phyloP scores from a whole-genome alignment of 1,140 invertebrate genomes.

The Aculops lycopersici region DNA sequence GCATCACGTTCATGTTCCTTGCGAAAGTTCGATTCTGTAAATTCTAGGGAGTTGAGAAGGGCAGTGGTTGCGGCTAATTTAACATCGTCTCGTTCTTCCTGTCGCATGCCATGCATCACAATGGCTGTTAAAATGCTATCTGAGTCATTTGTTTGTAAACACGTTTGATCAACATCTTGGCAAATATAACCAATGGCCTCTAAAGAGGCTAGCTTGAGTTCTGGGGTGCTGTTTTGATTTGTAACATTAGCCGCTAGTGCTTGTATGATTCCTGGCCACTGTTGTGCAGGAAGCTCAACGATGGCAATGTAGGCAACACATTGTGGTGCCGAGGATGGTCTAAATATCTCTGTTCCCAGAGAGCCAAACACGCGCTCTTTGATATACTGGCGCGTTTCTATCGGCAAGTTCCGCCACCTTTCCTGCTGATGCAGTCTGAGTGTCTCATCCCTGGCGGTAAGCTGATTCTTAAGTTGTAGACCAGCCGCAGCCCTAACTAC shows the following conservation, averaged over 20 bases:
- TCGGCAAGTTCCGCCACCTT: slow-evolving; percentile 57
- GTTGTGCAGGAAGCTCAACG: slow-evolving; percentile 46
- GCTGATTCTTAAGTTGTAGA: slow-evolving; percentile 85
- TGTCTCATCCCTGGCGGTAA: slow-evolving; percentile 70
- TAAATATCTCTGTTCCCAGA: slow-evolving; percentile 67
- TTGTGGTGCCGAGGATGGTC: slow-evolving; percentile 84
- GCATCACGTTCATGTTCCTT: slow-evolving; percentile 86
- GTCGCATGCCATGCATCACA: slow-evolving; percentile 84
- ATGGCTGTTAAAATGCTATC: slow-evolving; percentile 94
- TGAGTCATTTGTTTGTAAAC: slow-evolving; percentile 55
- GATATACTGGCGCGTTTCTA: slow-evolving; percentile 48
- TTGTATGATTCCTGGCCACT: slow-evolving; percentile 45
- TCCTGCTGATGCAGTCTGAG: slow-evolving; percentile 52
- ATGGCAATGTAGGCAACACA: slow-evolving; percentile 94
- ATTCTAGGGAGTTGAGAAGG: slow-evolving; percentile 87
- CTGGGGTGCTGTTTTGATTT: slow-evolving; percentile 42
- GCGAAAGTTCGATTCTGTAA: slow-evolving; percentile 92
- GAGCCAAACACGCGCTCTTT: slow-evolving; percentile 64
- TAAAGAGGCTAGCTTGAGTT: slow-evolving; percentile 73
- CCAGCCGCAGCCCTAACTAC: slow-evolving; percentile 91
- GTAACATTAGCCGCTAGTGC: slow-evolving; percentile 60
- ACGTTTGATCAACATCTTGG: slow-evolving; percentile 41
- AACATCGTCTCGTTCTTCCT: slow-evolving; percentile 43
- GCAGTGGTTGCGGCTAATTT: slow-evolving; percentile 79
- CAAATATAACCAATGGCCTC: slow-evolving; percentile 79